Evolutionary conservation across 1,140 invertebrate genomes (phyloP).

Genomic region (Lithobius niger): DNA sequence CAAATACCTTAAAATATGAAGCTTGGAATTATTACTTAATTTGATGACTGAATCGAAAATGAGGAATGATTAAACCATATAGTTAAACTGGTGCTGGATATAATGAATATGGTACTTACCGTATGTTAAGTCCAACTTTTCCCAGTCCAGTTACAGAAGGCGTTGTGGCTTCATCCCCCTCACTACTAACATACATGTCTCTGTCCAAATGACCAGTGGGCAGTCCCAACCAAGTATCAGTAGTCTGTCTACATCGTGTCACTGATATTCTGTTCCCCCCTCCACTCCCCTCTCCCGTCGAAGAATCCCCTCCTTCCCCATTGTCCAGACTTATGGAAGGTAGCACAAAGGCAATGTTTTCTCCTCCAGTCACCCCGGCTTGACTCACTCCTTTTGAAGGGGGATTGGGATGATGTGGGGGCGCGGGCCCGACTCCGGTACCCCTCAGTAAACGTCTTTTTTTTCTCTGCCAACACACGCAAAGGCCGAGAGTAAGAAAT

Average conservation of each 20-base stretch:
- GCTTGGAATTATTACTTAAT: too few species aligned
- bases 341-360: neutral
- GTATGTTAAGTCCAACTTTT: constrained; percentile 1
- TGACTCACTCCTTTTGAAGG: neutral
- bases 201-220: neutral
- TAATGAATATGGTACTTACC: neutral
- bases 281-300: neutral
- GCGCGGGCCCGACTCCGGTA: too few species aligned
- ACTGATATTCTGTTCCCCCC: neutral
- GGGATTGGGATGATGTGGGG: too few species aligned
- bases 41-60: too few species aligned
- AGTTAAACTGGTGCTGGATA: too few species aligned
- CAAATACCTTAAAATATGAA: too few species aligned
- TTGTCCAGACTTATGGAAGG: neutral
- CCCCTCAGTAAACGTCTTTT: too few species aligned
- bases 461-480: too few species aligned
- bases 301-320: neutral
- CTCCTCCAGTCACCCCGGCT: neutral
- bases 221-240: neutral
- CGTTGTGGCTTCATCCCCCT: constrained; percentile 4
- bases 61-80: too few species aligned
- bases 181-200: constrained; percentile 7
- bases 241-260: neutral
- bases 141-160: constrained; percentile 4
- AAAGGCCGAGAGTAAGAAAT: too few species aligned